These are phyloP conservation scores for Phyllotreta cruciferae DNA, from an alignment of 2,888 invertebrate genomes.

Conservation along the genomic window DNA sequence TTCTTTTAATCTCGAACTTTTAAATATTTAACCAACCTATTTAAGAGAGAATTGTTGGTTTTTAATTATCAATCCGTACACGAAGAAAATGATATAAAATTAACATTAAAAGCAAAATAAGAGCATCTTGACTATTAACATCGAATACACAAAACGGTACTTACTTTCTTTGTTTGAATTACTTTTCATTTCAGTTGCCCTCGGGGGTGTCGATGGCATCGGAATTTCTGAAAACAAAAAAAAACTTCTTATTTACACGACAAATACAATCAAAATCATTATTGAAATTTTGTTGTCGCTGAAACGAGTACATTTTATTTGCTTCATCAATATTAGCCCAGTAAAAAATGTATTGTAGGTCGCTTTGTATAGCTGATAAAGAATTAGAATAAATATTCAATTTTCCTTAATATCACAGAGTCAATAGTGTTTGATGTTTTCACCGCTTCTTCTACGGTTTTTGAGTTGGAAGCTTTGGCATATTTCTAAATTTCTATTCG, in stretches of 20 bases:
- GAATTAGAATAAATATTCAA: too few relatives aligned
- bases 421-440: too few relatives aligned
- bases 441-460: too few relatives aligned
- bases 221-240: conserved; percentile 76
- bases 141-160: conserved; percentile 42
- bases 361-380: neutral
- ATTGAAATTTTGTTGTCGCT: conserved; percentile 22
- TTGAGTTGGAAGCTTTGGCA: too few relatives aligned
- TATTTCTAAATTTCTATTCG: too few relatives aligned
- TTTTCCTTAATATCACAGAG: too few relatives aligned
- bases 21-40: conserved; percentile 1
- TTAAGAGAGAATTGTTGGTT: neutral
- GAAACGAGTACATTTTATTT: conserved; percentile 14
- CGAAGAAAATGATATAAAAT: neutral
- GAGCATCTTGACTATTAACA: conserved; percentile 9
- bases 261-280: conserved; percentile 21
- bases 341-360: conserved; percentile 5
- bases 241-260: conserved; percentile 19
- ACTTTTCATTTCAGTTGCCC: conserved; percentile 82
- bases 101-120: neutral
- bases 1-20: conserved; percentile 3
- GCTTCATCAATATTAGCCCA: conserved; percentile 7
- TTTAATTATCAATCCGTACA: too few relatives aligned
- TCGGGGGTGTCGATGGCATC: conserved; percentile 84
- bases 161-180: conserved; percentile 79